Evolutionary conservation across 1,140 invertebrate genomes (phyloP), one percentile per base, ranked within the genome.

Genomic region (Cherax quadricarinatus): DNA sequence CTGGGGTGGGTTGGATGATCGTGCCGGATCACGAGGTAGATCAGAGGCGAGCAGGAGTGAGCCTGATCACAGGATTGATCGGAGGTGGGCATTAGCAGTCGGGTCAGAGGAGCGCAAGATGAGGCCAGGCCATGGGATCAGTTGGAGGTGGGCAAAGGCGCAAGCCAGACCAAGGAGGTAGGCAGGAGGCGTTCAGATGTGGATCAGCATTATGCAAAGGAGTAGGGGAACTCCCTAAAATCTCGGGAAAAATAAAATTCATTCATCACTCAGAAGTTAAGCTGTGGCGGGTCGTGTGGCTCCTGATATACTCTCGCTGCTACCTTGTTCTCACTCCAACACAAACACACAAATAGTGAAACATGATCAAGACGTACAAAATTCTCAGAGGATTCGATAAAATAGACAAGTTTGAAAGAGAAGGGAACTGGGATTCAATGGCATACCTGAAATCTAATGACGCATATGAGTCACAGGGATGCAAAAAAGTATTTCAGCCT

Each of bases 201-300:
- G 85, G 79, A 70, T 70, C 85, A 87, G 73, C 62, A 49, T 48
- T 51, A 87, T 87, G 70, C 85, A 57, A n/a, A 0, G 66, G 66
- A 18, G 66, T 5, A 21, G 70, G n/a, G 49, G n/a, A 51, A 48
- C 18, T 49, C 53, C 53, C 70, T 53, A 78, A 51, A 48, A 24
- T 21, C 14, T 41, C 48, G 62, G 48, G 48, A 49, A 24, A 49
- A 87, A 51, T 41, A 24, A 30, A 57, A 16, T 57, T 86, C 24
- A 87, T 87, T 53, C 85, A 73, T 78, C 70, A 87, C 30, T 10
- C 78, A 30, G 53, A 51, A 5, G 57, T 81, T 81, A 70, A 70
- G n/a, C 60, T 86, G 24, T 57, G 16, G 75, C 49, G 10, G 73
- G 86, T 60, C 18, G 86, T 80, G 80, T 51, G 80, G 73, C 51